Evolutionary conservation across 1,140 invertebrate genomes (phyloP), one percentile per base, ranked within the genome.

Genomic region (Drosophila ohnishii): DNA sequence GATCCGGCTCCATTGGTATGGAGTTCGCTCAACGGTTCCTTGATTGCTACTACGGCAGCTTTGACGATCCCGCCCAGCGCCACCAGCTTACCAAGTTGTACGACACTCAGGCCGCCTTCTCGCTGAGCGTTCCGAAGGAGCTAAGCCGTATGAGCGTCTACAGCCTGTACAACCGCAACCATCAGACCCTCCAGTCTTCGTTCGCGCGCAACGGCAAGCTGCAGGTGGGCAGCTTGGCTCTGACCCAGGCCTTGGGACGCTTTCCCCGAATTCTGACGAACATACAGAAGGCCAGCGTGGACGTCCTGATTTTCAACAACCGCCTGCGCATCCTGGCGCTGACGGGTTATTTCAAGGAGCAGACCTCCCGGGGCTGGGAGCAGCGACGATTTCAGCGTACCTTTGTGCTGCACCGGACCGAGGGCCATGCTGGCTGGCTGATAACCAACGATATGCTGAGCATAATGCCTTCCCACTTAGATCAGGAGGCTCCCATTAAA

Each of bases 381-480:
- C 14, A 5, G 1, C 50, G 59, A 3, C 25, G 30, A 5, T 83
- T 63, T 42, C 37, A 50, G 11, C 62, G 81, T 9, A 59, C 47
- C 7, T 65, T 83, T 58, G 72, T 62, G 0, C 22, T 84, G 32
- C 57, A 37, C 4, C 14, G 16, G 0, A 1, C 6, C 7, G 9
- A 28, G 5, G 9, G 5, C 1, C n/a, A 22, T 22, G 7, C 14
- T 2, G 28, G 32, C 10, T 83, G 80, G 80, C 5, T 66, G 1
- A 80, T 83, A 39, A 50, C 28, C 8, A 75, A 75, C 7, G 80
- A 83, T 5, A 59, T 59, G 45, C 42, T 80, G 0, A 56, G 35
- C 14, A 53, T 80, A 13, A 39, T 6, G 3, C 9, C 25, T 2
- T 1, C n/a, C 3, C 32, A 10, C 1, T 11, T 13, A 0, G 6